These are phyloP conservation scores for Platalea minor DNA, from an alignment of 2,797 vertebrate genomes.

Conservation along the genomic window DNA sequence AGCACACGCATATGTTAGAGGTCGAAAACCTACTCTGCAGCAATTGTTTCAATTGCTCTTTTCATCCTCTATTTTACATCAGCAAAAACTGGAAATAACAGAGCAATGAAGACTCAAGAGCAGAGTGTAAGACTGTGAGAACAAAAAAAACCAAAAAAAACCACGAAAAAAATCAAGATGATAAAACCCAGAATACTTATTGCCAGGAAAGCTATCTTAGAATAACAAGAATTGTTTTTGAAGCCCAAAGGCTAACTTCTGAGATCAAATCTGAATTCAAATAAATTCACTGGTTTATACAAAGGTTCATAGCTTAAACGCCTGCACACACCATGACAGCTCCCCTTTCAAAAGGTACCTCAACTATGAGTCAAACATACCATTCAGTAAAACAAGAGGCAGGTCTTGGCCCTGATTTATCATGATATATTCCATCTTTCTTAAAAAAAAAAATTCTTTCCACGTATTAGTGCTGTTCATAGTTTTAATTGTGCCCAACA, in stretches of 20 bases:
- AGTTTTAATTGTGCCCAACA: not conserved
- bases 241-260: not conserved
- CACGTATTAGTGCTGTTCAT: not conserved
- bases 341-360: not conserved
- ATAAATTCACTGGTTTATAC: not conserved
- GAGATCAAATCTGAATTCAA: constrained; percentile 6
- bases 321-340: not conserved
- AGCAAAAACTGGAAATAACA: not conserved
- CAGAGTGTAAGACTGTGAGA: not conserved
- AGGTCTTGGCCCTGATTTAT: not conserved
- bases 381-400: not conserved
- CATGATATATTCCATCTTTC: not conserved
- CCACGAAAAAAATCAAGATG: not conserved
- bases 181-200: not conserved
- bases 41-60: not conserved
- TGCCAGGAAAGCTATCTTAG: not conserved
- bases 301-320: not conserved
- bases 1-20: not conserved
- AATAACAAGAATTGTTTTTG: constrained; percentile 1
- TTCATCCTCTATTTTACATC: not conserved
- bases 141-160: not conserved
- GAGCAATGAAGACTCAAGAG: not conserved
- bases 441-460: not conserved
- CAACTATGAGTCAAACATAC: not conserved
- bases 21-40: not conserved